Base-by-base conservation (phyloP, 2,888 invertebrate species). In the Spodoptera littoralis region DNA sequence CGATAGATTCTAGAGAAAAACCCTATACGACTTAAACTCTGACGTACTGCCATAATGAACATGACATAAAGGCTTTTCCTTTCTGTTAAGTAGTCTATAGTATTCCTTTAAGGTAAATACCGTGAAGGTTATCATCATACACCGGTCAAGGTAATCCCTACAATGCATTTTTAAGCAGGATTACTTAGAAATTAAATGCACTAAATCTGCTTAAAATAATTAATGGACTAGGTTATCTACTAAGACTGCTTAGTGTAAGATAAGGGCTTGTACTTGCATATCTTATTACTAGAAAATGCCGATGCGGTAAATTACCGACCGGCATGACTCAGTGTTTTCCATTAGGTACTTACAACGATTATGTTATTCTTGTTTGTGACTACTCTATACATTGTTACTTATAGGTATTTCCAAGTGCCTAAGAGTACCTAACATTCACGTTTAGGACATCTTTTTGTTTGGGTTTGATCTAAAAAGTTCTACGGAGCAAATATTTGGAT, bases 401-500 rank as follows among this genome's bases (percentile, higher is more conserved):
- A 3, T 27, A 36, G 9, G 36, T 36, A 36, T 36, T 8, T 5
- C 36, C 9, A 36, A 36, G 36, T 36, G 6, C 9, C 8, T 36
- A 36, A 36, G 36, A 8, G 36, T 6, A 18, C 18, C 18, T 18
- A 36, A 36, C 5, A 36, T 36, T 36, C 8, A 36, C 2, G 36
- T 36, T 8, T 36, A 52, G 36, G 18, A 47, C 18, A 44, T 24
- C 22, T 24, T 51, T 65, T 60, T 11, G 9, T 45, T 53, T 41
- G 36, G 51, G 45, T 13, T 56, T 11, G 41, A 69, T 72, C 66
- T 85, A 82, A 83, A 85, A 83, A 76, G 56, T 83, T 83, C 42
- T 70, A 75, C 59, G 48, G 60, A 53, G 71, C 84, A 88, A 91
- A 92, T 89, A 91, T 90, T 90, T 90, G 81, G 76, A 60, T 75